Base-by-base conservation (phyloP, 1,140 invertebrate species). In the Episyrphus balteatus region DNA sequence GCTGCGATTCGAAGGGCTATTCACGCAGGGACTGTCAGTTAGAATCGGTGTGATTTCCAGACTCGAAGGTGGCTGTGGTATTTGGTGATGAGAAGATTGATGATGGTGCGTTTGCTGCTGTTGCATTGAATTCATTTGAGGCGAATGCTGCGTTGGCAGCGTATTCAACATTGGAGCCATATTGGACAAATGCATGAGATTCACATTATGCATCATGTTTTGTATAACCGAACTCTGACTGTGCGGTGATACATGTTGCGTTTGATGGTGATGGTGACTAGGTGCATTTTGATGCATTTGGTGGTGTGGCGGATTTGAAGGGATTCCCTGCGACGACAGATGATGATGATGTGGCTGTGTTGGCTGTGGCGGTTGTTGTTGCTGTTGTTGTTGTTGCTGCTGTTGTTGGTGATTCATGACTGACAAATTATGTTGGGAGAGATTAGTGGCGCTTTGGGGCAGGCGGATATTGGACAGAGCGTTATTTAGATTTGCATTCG, bases 181-280 rank as follows among this genome's bases (percentile, higher is more conserved):
- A 18, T 47, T 46, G 5, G 57, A 50, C 34, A 66, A 45, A 45
- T 66, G 62, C 60, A 66, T 66, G 11, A 59, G 45, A 53, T 64
- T 65, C 13, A 61, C 55, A 50, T 61, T 64, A 44, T 61, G 59
- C 52, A 64, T 57, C 1, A 62, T 52, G 15, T 57, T 64, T 2
- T 58, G 56, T 42, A 58, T 58, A 17, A 58, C 54, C 10, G 12
- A 36, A 36, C 14, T 15, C 34, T 36, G 14, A 36, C 14, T 15
- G 12, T n/a, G 34, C 34, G 12, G 34, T 10, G 14, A 15, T 36
- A 26, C 8, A 26, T 26, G 36, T 54, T 55, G 39, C 50, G 21
- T 42, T 46, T 13, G 38, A 42, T 10, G 39, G 37, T 37, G 30
- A 52, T 37, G 18, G 9, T 31, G 21, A 36, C 49, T 12, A n/a